phyloP scores from a whole-genome alignment of 2,888 invertebrate genomes.

The Catotricha subobsoleta region DNA sequence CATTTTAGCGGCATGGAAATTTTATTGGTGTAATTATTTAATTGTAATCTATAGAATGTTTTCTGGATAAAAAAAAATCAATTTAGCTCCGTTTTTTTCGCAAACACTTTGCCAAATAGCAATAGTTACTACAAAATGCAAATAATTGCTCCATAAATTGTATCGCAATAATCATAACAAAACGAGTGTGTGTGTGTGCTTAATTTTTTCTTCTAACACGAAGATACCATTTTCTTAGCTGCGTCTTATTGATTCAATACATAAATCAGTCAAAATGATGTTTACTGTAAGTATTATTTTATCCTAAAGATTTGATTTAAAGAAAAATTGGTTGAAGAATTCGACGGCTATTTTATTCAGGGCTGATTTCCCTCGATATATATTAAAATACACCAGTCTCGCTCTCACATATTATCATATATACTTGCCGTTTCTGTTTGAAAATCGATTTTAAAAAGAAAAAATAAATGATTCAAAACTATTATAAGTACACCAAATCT shows the following conservation, averaged over 20 bases:
- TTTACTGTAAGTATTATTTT: conserved; percentile 30
- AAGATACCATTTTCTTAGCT: not conserved
- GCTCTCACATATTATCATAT: too few relatives aligned
- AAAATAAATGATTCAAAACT: too few relatives aligned
- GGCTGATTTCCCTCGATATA: too few relatives aligned
- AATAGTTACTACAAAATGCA: not conserved
- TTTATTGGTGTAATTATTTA: not conserved
- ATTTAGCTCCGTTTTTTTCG: not conserved
- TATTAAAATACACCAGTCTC: too few relatives aligned
- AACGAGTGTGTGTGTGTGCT: not conserved
- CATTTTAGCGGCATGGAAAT: conserved; percentile 2
- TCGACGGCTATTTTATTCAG: not conserved
- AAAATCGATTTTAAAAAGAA: too few relatives aligned
- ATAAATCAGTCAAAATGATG: conserved; percentile 28
- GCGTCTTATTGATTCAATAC: not conserved
- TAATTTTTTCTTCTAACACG: not conserved
- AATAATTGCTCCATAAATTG: not conserved
- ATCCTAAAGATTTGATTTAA: conserved; percentile 1
- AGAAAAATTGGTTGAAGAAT: conserved; percentile 5
- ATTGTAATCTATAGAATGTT: not conserved
- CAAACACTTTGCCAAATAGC: not conserved
- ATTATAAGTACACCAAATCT: too few relatives aligned
- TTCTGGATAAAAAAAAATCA: not conserved
- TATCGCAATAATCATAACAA: not conserved
- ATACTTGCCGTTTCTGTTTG: too few relatives aligned